Base-by-base conservation (phyloP, 2,797 vertebrate species). In the Ctenopoma kingsleyae region DNA sequence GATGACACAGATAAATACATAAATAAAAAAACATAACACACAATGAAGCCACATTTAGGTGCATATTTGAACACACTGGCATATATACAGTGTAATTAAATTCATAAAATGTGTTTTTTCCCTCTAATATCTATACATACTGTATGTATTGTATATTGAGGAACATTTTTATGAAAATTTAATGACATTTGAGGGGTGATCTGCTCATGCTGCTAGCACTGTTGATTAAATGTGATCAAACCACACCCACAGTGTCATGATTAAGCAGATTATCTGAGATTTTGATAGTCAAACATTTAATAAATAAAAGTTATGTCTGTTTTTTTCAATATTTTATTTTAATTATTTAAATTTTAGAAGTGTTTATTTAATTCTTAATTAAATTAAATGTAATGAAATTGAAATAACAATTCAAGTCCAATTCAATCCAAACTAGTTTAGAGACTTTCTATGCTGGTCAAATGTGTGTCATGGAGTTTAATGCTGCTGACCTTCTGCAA, bases 401-500 rank as follows among this genome's bases (percentile, higher is more conserved):
- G 27, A 30, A 30, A 6, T 30, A n/a, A n/a, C n/a, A n/a, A n/a
- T n/a, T n/a, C n/a, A n/a, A n/a, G 30, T 32, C 30, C 30, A 32
- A 32, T 32, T 4, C 17, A 43, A 9, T 25, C 1, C 19, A 12
- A 43, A 54, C 52, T 9, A 0, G 0, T 30, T 68, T 20, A 9
- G 0, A 48, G 11, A 40, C 3, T 43, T 16, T 58, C 23, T 38
- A 53, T 48, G 19, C 6, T 54, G 47, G 40, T 61, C 55, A 70
- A 56, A 61, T 55, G 47, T 53, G 50, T 52, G 47, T 62, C 23
- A 43, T 6, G 44, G 47, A 74, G 62, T 82, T 66, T 56, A 79
- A 80, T 77, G 72, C 89, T 94, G 95, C 96, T 97, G 89, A 97
- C 96, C 94, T 99, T 99, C 93, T 98, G 98, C 8, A 99, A 94